A percentile compares a stretch with the other conserved stretches of the same genome.
Conservation (phyloP, 1,140 invertebrate species). For the Drosophila sechellia region DNA sequence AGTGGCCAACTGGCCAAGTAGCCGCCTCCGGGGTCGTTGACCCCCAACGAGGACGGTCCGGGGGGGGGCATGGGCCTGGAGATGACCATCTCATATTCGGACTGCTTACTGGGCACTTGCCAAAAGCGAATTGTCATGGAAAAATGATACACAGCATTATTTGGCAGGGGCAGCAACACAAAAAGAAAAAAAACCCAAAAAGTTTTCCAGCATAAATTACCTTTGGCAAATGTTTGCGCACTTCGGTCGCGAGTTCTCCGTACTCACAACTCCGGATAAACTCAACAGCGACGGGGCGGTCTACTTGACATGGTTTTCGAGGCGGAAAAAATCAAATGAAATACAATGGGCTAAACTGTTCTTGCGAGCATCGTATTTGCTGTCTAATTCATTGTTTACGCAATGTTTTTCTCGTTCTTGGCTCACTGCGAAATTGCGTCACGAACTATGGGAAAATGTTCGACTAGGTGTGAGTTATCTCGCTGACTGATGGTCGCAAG, state of each 20-base stretch:
- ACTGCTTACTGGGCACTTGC: constrained; percentile 51
- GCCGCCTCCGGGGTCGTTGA: constrained; percentile 48
- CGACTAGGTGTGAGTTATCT: constrained; percentile 59
- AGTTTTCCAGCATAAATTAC: constrained; percentile 61
- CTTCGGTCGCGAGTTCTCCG: constrained; percentile 12
- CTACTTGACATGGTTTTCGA: constrained; percentile 61
- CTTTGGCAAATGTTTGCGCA: constrained; percentile 48
- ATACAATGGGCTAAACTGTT: constrained; percentile 57
- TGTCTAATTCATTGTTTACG: constrained; percentile 77
- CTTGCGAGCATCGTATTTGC: constrained; percentile 64
- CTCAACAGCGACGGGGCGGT: constrained; percentile 7
- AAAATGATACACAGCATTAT: constrained; percentile 48
- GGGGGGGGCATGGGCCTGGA: constrained; percentile 17
- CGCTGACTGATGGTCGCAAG: constrained; percentile 33
- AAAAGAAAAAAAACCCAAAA: constrained; percentile 11
- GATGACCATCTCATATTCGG: constrained; percentile 59
- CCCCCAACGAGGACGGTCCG: constrained; percentile 25
- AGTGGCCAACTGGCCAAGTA: constrained; percentile 13
- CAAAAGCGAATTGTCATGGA: constrained; percentile 73
- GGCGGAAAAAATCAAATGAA: constrained; percentile 43
- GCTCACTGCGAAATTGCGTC: constrained; percentile 59
- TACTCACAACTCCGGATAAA: constrained; percentile 15
- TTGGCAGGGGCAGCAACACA: constrained; percentile 11
- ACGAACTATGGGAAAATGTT: constrained; percentile 45
- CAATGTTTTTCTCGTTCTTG: constrained; percentile 52